Evolutionary conservation across 2,113 vertebrate species (phyloP), one percentile per base, ranked within the genome.

Genomic region (Lycaon pictus): DNA sequence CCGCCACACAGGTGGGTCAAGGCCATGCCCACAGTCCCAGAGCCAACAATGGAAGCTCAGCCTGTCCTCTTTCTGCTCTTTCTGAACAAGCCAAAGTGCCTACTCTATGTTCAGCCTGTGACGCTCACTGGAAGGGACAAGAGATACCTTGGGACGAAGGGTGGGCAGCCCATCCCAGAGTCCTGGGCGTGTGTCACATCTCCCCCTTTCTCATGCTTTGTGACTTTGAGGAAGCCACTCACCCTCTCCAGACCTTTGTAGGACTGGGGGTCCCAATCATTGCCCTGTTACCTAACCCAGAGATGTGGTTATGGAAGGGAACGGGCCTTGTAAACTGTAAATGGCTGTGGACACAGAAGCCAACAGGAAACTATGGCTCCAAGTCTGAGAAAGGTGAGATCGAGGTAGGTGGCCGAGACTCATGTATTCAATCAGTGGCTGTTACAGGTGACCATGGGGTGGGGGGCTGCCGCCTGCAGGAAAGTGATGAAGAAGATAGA

Each of bases 171-270:
- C 15, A 19, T 17, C 25, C 11, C 0, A 7, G 35, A 76, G 37
- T 60, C 81, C 53, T 22, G 17, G 76, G 20, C 9, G 7, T 27
- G 20, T 53, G n/a, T 15, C 48, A 56, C n/a, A 7, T 20, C 25
- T 77, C 56, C 53, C 37, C 17, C 23, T 16, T 29, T 25, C 65
- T 67, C 29, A 43, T 27, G 43, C 82, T 63, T 10, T 71, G 55
- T 96, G 93, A 89, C 35, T 85, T 29, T 51, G 63, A 88, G 67
- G 85, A 71, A 87, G 25, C 48, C n/a, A 69, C 19, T 63, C 48
- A 25, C 67, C 62, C 27, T 77, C 29, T 65, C 23, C 22, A 48
- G 29, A 77, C 35, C 60, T 84, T 23, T 35, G 58, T 55, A 17
- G 29, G n/a, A 35, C 15, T 35, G 27, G 23, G 32, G 17, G 7